Percentiles rank a stretch among this genome's conserved stretches.
Evolutionary conservation across 2,888 invertebrate species (phyloP).

Genomic region (Tuta absoluta): DNA sequence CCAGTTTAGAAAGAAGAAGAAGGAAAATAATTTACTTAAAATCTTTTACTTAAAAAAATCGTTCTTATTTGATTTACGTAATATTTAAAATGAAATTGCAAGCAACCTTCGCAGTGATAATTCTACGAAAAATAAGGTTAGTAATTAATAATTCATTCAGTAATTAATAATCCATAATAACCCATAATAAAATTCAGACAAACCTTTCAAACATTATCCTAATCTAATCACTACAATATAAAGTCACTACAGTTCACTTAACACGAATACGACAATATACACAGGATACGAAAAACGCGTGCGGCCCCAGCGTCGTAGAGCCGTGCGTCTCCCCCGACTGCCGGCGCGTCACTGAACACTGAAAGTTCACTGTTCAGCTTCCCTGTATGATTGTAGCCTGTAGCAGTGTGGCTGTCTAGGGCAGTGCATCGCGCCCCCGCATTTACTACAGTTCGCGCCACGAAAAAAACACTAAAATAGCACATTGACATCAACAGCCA

Average conservation of each 20-base stretch:
- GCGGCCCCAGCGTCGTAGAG: conserved; percentile 33
- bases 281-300: conserved; percentile 33
- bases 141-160: no score
- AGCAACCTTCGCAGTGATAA: no score
- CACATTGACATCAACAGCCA: no score
- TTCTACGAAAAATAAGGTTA: no score
- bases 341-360: conserved; percentile 64
- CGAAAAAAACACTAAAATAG: no score
- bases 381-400: conserved; percentile 43
- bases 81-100: no score
- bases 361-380: conserved; percentile 17
- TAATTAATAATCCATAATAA: no score
- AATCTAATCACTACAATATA: conserved; percentile 11
- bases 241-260: conserved; percentile 25
- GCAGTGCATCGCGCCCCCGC: not conserved
- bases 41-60: no score
- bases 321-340: conserved; percentile 60
- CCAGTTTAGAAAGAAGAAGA: no score
- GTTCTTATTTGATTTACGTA: no score
- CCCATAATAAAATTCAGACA: conserved; percentile 5
- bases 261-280: conserved; percentile 34
- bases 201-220: conserved; percentile 24
- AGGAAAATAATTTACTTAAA: no score
- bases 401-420: conserved; percentile 42
- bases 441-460: not conserved